These are phyloP conservation scores for Drosophila acutilabella DNA, from an alignment of 2,888 invertebrate genomes.

Conservation along the genomic window DNA sequence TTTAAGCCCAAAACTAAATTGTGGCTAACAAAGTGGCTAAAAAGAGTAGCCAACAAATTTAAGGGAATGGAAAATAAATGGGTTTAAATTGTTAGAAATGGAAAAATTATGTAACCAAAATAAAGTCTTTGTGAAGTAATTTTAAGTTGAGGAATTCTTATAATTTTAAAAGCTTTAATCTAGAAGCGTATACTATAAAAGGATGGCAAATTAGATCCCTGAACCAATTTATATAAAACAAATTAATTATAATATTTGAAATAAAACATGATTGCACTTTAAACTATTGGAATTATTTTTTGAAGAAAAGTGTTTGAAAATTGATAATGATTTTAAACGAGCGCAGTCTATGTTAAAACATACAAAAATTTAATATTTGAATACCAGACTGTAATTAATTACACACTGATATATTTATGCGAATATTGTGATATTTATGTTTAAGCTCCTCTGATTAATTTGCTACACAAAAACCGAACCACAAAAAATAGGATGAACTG, in stretches of 20 bases:
- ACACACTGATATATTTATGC: no score
- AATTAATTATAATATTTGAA: not conserved
- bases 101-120: not conserved
- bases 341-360: no score
- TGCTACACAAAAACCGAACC: conserved; percentile 10
- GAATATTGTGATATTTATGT: not conserved
- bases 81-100: not conserved
- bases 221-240: not conserved
- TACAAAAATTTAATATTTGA: no score
- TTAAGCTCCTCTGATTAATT: conserved; percentile 27
- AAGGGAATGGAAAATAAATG: not conserved
- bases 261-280: no score
- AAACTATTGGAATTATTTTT: no score
- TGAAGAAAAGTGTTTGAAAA: no score
- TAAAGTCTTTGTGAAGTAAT: not conserved
- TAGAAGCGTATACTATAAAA: no score
- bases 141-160: no score
- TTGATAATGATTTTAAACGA: no score
- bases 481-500: conserved; percentile 16
- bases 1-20: conserved; percentile 14
- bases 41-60: conserved; percentile 16
- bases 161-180: no score
- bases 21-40: conserved; percentile 20
- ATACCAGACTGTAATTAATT: no score
- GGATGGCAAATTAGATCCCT: no score